Evolutionary conservation across 2,888 invertebrate genomes (phyloP).

Genomic region (Hirtodrosophila trivittata): DNA sequence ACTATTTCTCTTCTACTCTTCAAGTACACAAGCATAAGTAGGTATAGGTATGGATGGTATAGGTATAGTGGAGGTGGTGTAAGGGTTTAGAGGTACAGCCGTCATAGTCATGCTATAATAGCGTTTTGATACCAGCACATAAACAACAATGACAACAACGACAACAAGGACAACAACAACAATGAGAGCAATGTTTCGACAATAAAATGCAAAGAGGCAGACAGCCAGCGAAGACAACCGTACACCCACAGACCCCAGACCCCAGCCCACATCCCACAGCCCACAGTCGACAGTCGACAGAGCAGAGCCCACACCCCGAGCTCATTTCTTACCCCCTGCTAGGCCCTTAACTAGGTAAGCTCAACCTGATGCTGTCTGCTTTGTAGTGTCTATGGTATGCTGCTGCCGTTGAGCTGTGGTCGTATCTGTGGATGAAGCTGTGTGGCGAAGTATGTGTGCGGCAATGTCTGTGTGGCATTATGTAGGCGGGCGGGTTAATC

Average conservation of each 20-base stretch:
- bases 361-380: conserved; percentile 75
- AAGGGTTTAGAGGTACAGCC: conserved; percentile 53
- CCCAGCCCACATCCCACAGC: background rate
- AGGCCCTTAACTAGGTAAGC: conserved; percentile 54
- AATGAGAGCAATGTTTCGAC: conserved; percentile 56
- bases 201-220: conserved; percentile 73
- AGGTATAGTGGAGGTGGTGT: conserved; percentile 13
- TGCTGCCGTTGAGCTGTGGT: conserved; percentile 26
- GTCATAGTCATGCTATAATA: conserved; percentile 74
- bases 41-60: conserved; percentile 18
- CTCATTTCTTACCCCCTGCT: conserved; percentile 9
- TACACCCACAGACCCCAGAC: background rate
- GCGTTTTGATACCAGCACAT: conserved; percentile 79
- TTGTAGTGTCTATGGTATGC: conserved; percentile 58
- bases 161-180: conserved; percentile 42
- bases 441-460: conserved; percentile 3
- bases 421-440: conserved; percentile 8
- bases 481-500: conserved; percentile 63
- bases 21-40: conserved; percentile 47
- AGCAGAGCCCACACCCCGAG: background rate
- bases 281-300: background rate
- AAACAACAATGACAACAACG: conserved; percentile 72
- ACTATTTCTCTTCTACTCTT: background rate
- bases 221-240: conserved; percentile 23
- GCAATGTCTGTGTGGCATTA: conserved; percentile 17